Evolutionary conservation across 2,797 vertebrate species (phyloP).

Genomic region (Betta splendens): DNA sequence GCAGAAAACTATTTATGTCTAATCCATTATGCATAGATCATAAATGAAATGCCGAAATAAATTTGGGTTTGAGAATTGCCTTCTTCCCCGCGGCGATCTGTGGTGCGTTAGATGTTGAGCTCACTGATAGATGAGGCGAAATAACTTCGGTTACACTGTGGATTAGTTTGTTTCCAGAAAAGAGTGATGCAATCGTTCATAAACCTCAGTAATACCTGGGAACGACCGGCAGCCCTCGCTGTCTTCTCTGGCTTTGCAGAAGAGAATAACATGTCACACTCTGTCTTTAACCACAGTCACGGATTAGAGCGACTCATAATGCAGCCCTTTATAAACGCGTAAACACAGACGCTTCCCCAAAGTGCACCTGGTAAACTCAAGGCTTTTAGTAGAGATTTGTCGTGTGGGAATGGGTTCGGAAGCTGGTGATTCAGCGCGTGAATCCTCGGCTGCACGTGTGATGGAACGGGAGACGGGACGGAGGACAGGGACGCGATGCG

Average conservation of each 20-base stretch:
- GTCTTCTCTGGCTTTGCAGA: conserved; percentile 5
- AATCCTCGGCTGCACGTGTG: conserved; percentile 61
- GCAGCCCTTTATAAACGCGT: conserved; percentile 40
- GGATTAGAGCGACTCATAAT: conserved; percentile 23
- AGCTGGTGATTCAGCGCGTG: conserved; percentile 32
- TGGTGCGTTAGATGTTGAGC: conserved; percentile 17
- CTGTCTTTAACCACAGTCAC: conserved; percentile 24
- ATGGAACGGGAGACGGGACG: conserved; percentile 66
- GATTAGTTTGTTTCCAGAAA: conserved; percentile 8
- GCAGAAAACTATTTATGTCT: conserved; percentile 18
- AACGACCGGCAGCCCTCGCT: conserved; percentile 16
- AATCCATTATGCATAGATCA: conserved; percentile 16
- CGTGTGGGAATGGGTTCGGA: conserved; percentile 52
- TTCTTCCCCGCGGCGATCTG: conserved; percentile 11
- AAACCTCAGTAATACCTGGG: conserved; percentile 22
- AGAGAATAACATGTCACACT: conserved; percentile 7
- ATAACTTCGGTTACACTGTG: conserved; percentile 9
- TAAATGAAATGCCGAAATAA: conserved; percentile 5
- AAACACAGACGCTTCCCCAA: conserved; percentile 54
- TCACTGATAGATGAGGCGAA: conserved; percentile 10
- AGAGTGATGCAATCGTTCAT: conserved; percentile 44
- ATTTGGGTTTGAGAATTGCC: conserved; percentile 11
- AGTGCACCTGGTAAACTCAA: conserved; percentile 19
- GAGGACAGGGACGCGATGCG: conserved; percentile 34
- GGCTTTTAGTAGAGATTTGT: conserved; percentile 26